Base-by-base conservation (phyloP, 2,888 invertebrate species). In the Trissolcus brochymenae region DNA sequence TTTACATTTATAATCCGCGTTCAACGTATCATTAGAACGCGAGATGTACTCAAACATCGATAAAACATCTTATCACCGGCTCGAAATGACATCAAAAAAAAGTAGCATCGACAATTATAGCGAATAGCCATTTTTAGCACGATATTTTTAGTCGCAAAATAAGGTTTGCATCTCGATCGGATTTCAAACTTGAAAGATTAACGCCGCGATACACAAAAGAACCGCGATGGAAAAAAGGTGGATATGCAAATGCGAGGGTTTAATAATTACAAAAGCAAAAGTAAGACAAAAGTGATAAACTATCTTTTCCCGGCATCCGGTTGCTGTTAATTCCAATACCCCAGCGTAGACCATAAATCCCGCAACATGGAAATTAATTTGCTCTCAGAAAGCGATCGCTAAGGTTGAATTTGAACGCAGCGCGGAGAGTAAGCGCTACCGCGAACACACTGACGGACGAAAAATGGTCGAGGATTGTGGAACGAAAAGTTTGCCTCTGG, bases 281-380 rank as follows among this genome's bases (percentile, higher is more conserved):
- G 75, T 72, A 72, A 64, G 74, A 78, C 75, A 75, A 70, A 73
- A 65, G 79, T 79, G 79, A 79, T 79, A 67, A 67, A 79, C 76
- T 79, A 79, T 76, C 79, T 73, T 79, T 79, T 79, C 73, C 73
- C 76, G 53, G 79, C 76, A 79, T 76, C 79, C 79, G 79, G 76
- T 73, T 79, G 79, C 79, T 73, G 79, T 76, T 79, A 79, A 79
- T 75, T 79, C 76, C 75, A 66, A 79, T 79, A 79, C 73, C 57
- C 66, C 46, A 65, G 51, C 76, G 64, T 55, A 72, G 54, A 55
- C 76, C 79, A 75, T 79, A 76, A 78, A 74, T 77, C 76, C 73
- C 78, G 78, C 74, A 62, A 75, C 74, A 75, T 64, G 78, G 72
- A 78, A 78, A 78, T 78, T 78, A 78, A 78, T 78, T 78, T 75